Base-by-base conservation (phyloP, 2,113 vertebrate species). In the Delphinus delphis region DNA sequence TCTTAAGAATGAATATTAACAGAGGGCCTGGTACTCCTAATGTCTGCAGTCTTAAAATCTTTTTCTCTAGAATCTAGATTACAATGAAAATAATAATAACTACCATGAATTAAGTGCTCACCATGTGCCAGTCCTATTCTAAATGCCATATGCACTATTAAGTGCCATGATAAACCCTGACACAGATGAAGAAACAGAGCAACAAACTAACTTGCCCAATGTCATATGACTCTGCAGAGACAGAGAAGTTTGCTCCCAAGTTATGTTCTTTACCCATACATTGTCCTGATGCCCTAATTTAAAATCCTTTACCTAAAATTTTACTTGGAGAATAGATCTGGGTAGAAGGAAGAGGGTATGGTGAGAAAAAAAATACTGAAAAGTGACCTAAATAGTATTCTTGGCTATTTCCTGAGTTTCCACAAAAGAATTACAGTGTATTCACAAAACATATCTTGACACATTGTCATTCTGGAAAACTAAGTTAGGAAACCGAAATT, bases 131-230 rank as follows among this genome's bases (percentile, higher is more conserved):
- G n/a, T 63, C 20, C n/a, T 13, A 1, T 2, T 10, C 44, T 26
- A 23, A 47, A 5, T 1, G 23, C 28, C 73, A n/a, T 0, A 4
- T 3, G 14, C 44, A 15, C 10, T 2, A 1, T 3, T 3, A 26
- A 15, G 3, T 55, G 44, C 60, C 8, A 1, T 38, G 21, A n/a
- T 3, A 28, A 74, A n/a, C 31, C 25, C 85, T 47, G 14, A 31
- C 15, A 71, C 26, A 38, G n/a, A 55, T 1, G 50, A 74, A 47
- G 62, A 86, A 67, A 90, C 21, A 38, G 4, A 53, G 26, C 9
- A 44, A 23, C 23, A 5, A 44, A 28, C 47, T 9, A 6, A 23
- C 50, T 8, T 36, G 44, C 41, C 71, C 55, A 17, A 8, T 4
- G 65, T 50, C 50, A 8, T 12, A 50, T 1, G 20, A 70, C 41